phyloP scores from a whole-genome alignment of 2,797 vertebrate genomes.

The Galagoides demidoff region DNA sequence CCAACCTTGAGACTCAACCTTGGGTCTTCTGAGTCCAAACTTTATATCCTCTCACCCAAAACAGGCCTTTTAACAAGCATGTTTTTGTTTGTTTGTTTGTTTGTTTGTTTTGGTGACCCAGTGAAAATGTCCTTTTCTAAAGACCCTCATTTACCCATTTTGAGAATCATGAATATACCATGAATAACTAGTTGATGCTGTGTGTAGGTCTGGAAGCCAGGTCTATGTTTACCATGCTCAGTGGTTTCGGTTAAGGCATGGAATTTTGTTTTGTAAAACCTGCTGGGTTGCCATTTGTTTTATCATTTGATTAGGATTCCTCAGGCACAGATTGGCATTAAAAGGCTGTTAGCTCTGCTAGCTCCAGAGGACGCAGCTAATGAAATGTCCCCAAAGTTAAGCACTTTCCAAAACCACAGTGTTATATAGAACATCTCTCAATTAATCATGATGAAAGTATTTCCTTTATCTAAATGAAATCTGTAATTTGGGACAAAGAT shows the following conservation, averaged over 20 bases:
- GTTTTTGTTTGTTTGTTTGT: neutral
- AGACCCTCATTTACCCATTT: neutral
- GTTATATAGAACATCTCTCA: neutral
- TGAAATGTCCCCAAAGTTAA: conserved; percentile 70
- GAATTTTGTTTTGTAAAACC: conserved; percentile 31
- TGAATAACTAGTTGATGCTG: neutral
- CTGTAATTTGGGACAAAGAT: conserved; percentile 59
- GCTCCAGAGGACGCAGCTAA: conserved; percentile 71
- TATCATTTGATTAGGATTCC: conserved; percentile 34
- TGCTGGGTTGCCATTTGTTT: neutral
- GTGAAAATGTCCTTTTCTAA: neutral
- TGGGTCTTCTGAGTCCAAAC: neutral
- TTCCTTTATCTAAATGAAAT: conserved; percentile 74
- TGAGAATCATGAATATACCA: conserved; percentile 5
- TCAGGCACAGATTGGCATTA: conserved; percentile 55
- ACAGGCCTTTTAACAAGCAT: neutral
- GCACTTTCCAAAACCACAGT: conserved; percentile 29
- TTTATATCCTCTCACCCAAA: neutral
- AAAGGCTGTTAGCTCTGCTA: conserved; percentile 65
- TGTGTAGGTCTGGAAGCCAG: neutral
- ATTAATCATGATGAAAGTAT: conserved; percentile 68
- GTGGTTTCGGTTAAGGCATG: conserved; percentile 11
- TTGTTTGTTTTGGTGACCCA: neutral
- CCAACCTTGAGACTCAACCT: neutral
- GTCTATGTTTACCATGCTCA: neutral